phyloP scores from a whole-genome alignment of 2,888 invertebrate species.

The Nebria brevicollis region DNA sequence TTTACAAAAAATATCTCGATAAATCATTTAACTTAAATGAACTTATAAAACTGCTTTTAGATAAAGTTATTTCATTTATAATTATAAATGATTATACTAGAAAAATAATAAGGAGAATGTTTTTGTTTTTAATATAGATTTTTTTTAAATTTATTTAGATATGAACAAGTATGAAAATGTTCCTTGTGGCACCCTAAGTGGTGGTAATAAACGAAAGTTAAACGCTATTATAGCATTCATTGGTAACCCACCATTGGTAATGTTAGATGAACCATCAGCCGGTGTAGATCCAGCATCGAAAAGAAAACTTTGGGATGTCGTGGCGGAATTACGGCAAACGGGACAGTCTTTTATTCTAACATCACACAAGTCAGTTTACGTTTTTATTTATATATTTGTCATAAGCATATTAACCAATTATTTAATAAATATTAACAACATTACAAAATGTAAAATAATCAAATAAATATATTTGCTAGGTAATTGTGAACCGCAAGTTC shows the following conservation, averaged over 20 bases:
- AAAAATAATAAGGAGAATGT: too few species aligned
- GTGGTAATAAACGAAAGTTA: conserved; percentile 82
- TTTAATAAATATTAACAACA: conserved; percentile 74
- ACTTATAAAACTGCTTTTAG: too few species aligned
- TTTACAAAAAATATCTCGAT: neutral
- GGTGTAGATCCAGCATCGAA: conserved; percentile 74
- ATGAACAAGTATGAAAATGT: conserved; percentile 56
- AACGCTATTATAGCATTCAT: conserved; percentile 81
- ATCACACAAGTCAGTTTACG: conserved; percentile 29
- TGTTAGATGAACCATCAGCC: conserved; percentile 81
- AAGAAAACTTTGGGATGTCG: conserved; percentile 61
- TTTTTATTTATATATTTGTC: conserved; percentile 62
- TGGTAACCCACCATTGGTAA: conserved; percentile 75
- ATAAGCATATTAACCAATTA: conserved; percentile 56
- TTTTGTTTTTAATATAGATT: too few species aligned
- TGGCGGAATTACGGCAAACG: conserved; percentile 51
- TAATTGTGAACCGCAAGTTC: conserved; percentile 50
- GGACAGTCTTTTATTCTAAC: conserved; percentile 40
- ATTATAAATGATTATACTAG: too few species aligned
- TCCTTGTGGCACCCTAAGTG: conserved; percentile 63
- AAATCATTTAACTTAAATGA: neutral
- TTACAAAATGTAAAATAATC: too few species aligned
- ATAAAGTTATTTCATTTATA: too few species aligned
- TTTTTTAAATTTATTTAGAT: conserved; percentile 50
- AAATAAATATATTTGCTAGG: too few species aligned